Evolutionary conservation across 2,888 invertebrate genomes (phyloP), one percentile per base, ranked within the genome.

Genomic region (Beris chalybata): DNA sequence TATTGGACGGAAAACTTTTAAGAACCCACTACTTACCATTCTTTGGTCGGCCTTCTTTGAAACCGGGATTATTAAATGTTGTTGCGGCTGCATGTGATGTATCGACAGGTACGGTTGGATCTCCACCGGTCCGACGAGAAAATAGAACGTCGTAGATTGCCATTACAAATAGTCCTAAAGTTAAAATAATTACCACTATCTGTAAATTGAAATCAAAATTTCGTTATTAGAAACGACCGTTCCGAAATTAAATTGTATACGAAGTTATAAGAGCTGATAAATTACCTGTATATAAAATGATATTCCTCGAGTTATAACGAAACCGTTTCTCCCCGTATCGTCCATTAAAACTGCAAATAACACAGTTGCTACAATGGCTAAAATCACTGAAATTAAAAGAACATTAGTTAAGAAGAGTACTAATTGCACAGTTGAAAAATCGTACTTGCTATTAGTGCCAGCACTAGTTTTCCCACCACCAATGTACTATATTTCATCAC

Each of bases 1-100:
- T 38, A 38, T n/a, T 7, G 9, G 9, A 1, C 38, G 38, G 38
- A 5, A 9, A 38, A 38, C 5, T 38, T 38, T 38, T 3, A 38
- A 7, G 9, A 32, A 38, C 38, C 3, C 9, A 38, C 66, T 69
- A 76, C n/a, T n/a, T n/a, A n/a, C 77, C 80, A 67, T 79, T 81
- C 71, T 76, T 76, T 58, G 77, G 85, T 84, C 86, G 79, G 81
- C 85, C 84, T 71, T 93, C 93, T 77, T 91, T 87, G 78, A 90
- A 93, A 44, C 93, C 92, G 5, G 93, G 93, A 83, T 93, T 93
- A 74, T 91, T 91, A 77, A 90, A 92, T 45, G 93, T 92, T 50
- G 90, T 89, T 29, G 87, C 87, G 67, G 86, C 86, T 3, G 84
- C 80, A 3, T 83, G 82, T 43, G 83, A 82, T 32, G 85, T 79